A percentile compares a stretch with the other conserved stretches of the same genome.
Conservation (phyloP, 2,113 vertebrate genomes). For the Oryctolagus cuniculus region DNA sequence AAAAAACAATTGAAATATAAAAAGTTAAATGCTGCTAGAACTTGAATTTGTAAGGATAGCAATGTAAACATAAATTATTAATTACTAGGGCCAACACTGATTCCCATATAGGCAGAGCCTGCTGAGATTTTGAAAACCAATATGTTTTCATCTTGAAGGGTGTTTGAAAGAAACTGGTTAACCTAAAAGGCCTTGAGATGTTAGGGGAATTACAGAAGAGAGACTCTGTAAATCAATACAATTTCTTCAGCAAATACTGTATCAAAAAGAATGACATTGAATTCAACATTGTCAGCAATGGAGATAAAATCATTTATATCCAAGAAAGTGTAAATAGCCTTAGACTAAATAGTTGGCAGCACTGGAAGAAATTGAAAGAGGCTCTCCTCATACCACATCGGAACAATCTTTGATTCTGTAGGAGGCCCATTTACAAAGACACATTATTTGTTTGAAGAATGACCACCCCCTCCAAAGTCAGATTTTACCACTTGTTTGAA, state of each 20-base stretch:
- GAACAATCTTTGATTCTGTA: conserved; percentile 56
- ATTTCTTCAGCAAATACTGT: conserved; percentile 84
- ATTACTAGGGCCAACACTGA: conserved; percentile 66
- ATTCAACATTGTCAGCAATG: conserved; percentile 82
- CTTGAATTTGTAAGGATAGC: conserved; percentile 60
- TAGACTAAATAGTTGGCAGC: conserved; percentile 68
- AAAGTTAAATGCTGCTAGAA: conserved; percentile 64
- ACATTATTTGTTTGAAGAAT: conserved; percentile 58
- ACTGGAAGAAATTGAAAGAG: conserved; percentile 74
- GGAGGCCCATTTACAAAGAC: conserved; percentile 65
- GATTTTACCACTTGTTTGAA: conserved; percentile 51
- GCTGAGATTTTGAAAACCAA: conserved; percentile 77
- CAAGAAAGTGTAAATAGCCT: conserved; percentile 77
- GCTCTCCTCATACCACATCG: conserved; percentile 6
- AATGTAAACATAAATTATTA: conserved; percentile 78
- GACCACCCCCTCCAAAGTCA: background rate
- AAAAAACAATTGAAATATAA: conserved; percentile 34
- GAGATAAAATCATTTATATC: conserved; percentile 84
- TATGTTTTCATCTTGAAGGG: conserved; percentile 80
- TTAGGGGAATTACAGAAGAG: conserved; percentile 78
- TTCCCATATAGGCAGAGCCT: conserved; percentile 70
- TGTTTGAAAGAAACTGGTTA: conserved; percentile 84
- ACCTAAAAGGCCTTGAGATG: conserved; percentile 82
- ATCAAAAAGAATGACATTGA: conserved; percentile 81
- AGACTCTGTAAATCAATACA: conserved; percentile 82